A percentile compares a stretch with the other conserved stretches of the same genome.
These are phyloP conservation scores for Congeria kusceri DNA, from an alignment of 2,888 invertebrate genomes.

Conservation along the genomic window DNA sequence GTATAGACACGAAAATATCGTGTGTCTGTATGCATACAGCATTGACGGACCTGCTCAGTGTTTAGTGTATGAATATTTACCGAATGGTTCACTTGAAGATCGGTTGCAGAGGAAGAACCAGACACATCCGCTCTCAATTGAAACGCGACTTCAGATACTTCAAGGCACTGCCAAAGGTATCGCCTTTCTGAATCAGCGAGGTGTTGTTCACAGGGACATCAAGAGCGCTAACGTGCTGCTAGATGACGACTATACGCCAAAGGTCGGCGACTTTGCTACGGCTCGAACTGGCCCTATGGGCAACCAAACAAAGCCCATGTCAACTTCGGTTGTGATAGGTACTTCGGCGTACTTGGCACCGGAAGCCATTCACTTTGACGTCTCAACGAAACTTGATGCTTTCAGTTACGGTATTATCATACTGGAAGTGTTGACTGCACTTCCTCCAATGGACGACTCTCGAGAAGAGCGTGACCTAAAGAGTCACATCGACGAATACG, in stretches of 20 bases:
- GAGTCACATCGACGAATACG: slow-evolving; percentile 70
- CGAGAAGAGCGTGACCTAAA: slow-evolving; percentile 87
- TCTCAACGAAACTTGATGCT: slow-evolving; percentile 96
- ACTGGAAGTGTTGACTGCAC: slow-evolving; percentile 92
- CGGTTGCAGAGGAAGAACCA: slow-evolving; percentile 87
- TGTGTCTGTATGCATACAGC: slow-evolving; percentile 95
- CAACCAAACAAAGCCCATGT: slow-evolving; percentile 83
- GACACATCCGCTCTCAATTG: slow-evolving; percentile 91
- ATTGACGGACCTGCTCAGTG: slow-evolving; percentile 93
- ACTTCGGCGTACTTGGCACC: slow-evolving; percentile 97
- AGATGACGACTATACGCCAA: slow-evolving; percentile 94
- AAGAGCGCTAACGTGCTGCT: slow-evolving; percentile 96
- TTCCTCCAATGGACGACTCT: slow-evolving; percentile 87
- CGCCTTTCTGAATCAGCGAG: slow-evolving; percentile 92
- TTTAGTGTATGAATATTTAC: slow-evolving; percentile 96
- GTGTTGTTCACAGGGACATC: slow-evolving; percentile 97
- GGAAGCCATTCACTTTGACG: slow-evolving; percentile 90
- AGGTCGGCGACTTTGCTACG: slow-evolving; percentile 98
- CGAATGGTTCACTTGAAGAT: slow-evolving; percentile 95
- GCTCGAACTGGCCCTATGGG: slow-evolving; percentile 86
- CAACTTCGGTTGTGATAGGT: slow-evolving; percentile 92
- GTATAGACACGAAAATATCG: slow-evolving; percentile 94
- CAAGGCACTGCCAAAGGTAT: slow-evolving; percentile 95
- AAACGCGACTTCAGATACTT: slow-evolving; percentile 92
- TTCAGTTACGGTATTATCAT: slow-evolving; percentile 96